Base-by-base conservation (phyloP, 2,888 invertebrate genomes). In the Ormyrus rosae region DNA sequence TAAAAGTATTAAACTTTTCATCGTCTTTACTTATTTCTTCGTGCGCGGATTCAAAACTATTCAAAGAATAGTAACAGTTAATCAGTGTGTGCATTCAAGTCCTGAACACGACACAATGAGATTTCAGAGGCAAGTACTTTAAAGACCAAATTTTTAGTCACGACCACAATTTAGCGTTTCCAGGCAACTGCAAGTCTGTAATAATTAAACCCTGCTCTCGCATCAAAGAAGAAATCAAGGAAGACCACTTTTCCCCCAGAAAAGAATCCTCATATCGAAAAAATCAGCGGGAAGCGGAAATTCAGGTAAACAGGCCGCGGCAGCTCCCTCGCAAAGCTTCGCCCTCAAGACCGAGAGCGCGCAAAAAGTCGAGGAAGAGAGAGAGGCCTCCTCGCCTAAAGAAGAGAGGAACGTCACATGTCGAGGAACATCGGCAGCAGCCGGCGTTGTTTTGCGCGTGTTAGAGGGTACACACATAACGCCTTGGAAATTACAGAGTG, bases 401-500 rank as follows among this genome's bases (percentile, higher is more conserved):
- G 70, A 82, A 64, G 72, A 83, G 75, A 81, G 80, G 65, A 83
- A 84, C 73, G 80, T 81, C 85, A 85, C 81, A 83, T 78, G 84
- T 34, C 34, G 84, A 82, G 78, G 79, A 83, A 84, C 79, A 81
- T 71, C 79, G 82, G 84, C 80, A 84, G 83, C 48, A 65, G 50
- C 81, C 70, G 70, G 60, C 68, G 82, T 82, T 84, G 85, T 82
- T 84, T 84, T 83, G 83, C 84, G 83, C 85, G 85, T 85, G 88
- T 87, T 86, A 87, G 86, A 74, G 85, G 89, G 85, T 86, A 87
- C 87, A 87, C 88, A 87, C 87, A 87, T 89, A 90, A 90, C 89
- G 89, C 89, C 88, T 89, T 85, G 65, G 82, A 90, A 90, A 90
- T 90, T 90, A 90, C 88, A 90, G 89, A 87, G 86, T 89, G 85